Evolutionary conservation across 2,888 invertebrate species (phyloP), one percentile per base, ranked within the genome.

Genomic region (Epistrophe grossulariae): DNA sequence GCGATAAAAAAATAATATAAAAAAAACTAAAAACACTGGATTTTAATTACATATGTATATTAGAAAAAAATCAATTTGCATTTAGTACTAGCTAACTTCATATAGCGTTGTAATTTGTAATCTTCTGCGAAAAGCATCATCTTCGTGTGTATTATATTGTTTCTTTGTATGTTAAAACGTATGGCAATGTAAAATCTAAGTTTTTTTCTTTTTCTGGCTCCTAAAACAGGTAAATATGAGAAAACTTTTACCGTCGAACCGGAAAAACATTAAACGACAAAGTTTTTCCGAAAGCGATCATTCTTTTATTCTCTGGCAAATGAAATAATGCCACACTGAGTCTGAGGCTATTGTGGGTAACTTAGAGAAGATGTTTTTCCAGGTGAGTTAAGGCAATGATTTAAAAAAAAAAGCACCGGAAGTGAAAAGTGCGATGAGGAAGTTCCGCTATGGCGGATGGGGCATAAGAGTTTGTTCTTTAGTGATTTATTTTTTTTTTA

Each of bases 241-340:
- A 87, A 87, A 87, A 87, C 72, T 87, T 87, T 83, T 74, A 79
- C 87, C 79, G 87, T 83, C 87, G 79, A 88, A 84, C 80, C 84
- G 88, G 88, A 88, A 88, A 88, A 88, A 88, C 84, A 88, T 84
- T 84, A 88, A 88, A 84, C 76, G 84, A 88, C 88, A 80, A 88
- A 88, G 88, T 88, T 88, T 88, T 88, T 84, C 88, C 88, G 72
- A 87, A 83, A 76, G 74, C 76, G 79, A 87, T 87, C 87, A 83
- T 83, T 87, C 83, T 87, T 87, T 87, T 60, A 76, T 87, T 83
- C 72, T 83, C 76, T 83, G 83, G 83, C 83, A 83, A 87, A 87
- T 87, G 76, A 87, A 87, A 87, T 87, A 82, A 83, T 79, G 83
- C 79, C 79, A 76, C 72, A 71, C 64, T 17, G 19, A 60, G 19